A percentile compares a stretch with the other conserved stretches of the same genome.
These are phyloP conservation scores for Zosterops lateralis DNA, from an alignment of 2,113 vertebrate genomes.

Conservation along the genomic window DNA sequence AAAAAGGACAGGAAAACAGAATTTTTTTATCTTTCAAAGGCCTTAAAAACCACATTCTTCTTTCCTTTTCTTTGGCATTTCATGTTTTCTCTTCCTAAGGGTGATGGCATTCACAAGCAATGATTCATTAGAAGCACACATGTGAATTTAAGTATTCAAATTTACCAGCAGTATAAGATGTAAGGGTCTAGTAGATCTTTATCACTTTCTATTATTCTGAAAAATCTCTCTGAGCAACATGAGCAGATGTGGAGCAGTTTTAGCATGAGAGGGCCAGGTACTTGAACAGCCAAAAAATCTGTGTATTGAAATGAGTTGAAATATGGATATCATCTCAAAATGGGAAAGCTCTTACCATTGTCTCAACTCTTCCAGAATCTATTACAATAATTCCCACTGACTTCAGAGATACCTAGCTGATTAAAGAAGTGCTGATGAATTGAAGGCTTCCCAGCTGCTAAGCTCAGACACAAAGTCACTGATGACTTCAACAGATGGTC, in stretches of 20 bases:
- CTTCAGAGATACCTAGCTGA: conserved; percentile 12
- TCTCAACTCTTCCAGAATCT: neutral
- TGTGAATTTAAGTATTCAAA: neutral
- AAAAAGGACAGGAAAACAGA: neutral
- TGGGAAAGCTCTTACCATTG: neutral
- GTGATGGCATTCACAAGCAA: neutral
- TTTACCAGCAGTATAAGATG: neutral
- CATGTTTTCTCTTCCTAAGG: neutral
- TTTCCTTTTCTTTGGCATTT: neutral
- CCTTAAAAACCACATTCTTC: neutral
- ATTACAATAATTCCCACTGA: neutral
- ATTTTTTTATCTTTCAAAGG: neutral
- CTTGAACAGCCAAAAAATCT: neutral
- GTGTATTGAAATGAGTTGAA: neutral
- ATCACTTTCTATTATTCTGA: neutral
- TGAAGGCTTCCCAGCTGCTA: conserved; percentile 12
- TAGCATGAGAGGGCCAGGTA: neutral
- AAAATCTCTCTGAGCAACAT: neutral
- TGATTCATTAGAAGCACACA: neutral
- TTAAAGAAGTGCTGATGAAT: conserved; percentile 18
- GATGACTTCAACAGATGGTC: conserved; percentile 43
- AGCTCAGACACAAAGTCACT: neutral
- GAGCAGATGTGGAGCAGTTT: neutral
- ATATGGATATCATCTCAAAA: neutral
- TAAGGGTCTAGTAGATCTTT: neutral